A percentile compares a stretch with the other conserved stretches of the same genome.
Evolutionary conservation across 1,140 invertebrate species (phyloP).

Genomic region (Ceratina calcarata): DNA sequence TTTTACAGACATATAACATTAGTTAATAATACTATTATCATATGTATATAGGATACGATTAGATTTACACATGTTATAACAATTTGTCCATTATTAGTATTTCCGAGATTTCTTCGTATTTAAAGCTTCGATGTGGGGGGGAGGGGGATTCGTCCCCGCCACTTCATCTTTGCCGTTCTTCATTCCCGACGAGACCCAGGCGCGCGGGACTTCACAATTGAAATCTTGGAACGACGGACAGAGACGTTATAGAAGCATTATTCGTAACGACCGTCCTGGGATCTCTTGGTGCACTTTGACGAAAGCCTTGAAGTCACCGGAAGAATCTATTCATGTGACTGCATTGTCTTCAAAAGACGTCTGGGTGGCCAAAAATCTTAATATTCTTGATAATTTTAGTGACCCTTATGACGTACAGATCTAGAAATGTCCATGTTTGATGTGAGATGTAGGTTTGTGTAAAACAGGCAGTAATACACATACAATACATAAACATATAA

Average conservation of each 20-base stretch:
- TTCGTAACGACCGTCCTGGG: constrained; percentile 27
- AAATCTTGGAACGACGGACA: constrained; percentile 29
- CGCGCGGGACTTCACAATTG: constrained; percentile 11
- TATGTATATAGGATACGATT: too few relatives aligned
- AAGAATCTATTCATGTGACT: not conserved
- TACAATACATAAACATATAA: too few relatives aligned
- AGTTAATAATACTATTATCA: too few relatives aligned
- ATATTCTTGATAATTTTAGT: too few relatives aligned
- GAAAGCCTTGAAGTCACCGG: not conserved
- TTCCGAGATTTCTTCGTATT: not conserved
- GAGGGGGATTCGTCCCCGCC: constrained; percentile 16
- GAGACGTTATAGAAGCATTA: constrained; percentile 29
- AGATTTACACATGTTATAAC: too few relatives aligned
- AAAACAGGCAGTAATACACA: too few relatives aligned
- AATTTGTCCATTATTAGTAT: too few relatives aligned
- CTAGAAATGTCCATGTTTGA: too few relatives aligned
- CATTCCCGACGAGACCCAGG: constrained; percentile 2
- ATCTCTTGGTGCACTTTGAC: constrained; percentile 10
- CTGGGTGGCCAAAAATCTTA: not conserved
- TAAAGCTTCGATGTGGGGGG: constrained; percentile 23
- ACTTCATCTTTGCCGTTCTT: constrained; percentile 44
- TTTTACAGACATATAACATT: too few relatives aligned
- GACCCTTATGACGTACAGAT: not conserved
- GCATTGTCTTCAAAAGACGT: not conserved
- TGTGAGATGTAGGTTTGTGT: too few relatives aligned